These are phyloP conservation scores for Ethmia dodecea DNA, from an alignment of 2,888 invertebrate genomes.

Conservation along the genomic window DNA sequence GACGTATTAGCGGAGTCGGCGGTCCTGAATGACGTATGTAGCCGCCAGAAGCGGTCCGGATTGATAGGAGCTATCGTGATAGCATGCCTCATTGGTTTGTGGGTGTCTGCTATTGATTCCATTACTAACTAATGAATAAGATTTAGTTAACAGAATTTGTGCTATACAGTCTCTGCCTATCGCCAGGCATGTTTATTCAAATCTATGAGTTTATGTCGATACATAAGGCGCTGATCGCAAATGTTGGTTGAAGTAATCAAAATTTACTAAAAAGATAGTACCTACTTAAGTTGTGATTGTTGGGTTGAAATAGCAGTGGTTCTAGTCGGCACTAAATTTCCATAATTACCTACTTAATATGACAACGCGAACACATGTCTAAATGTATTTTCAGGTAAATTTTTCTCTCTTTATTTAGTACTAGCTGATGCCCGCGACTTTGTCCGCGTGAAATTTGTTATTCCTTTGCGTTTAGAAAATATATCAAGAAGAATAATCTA, in stretches of 20 bases:
- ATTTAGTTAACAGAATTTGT: neutral
- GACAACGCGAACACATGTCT: slow-evolving; percentile 46
- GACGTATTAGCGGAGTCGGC: slow-evolving; percentile 52
- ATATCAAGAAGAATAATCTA: too few relatives aligned
- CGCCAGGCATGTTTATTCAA: neutral
- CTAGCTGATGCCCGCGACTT: too few relatives aligned
- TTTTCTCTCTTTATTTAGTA: slow-evolving; percentile 41
- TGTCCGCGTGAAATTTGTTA: too few relatives aligned
- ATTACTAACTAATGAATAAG: neutral
- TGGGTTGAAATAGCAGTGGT: too few relatives aligned
- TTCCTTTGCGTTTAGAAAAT: too few relatives aligned
- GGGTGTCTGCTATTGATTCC: slow-evolving; percentile 14
- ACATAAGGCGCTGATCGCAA: too few relatives aligned
- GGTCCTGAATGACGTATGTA: slow-evolving; percentile 57
- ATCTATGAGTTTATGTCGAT: neutral
- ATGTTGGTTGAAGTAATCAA: too few relatives aligned
- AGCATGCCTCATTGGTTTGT: slow-evolving; percentile 48
- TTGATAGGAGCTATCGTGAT: slow-evolving; percentile 52
- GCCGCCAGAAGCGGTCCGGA: slow-evolving; percentile 40
- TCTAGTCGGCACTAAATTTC: slow-evolving; percentile 55
- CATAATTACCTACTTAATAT: slow-evolving; percentile 69
- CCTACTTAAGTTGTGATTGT: too few relatives aligned
- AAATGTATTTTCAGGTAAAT: slow-evolving; percentile 55
- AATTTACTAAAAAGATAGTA: too few relatives aligned
- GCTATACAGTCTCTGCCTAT: too few relatives aligned